Evolutionary conservation across 1,140 invertebrate species (phyloP).

Genomic region (Drosophila ambigua): DNA sequence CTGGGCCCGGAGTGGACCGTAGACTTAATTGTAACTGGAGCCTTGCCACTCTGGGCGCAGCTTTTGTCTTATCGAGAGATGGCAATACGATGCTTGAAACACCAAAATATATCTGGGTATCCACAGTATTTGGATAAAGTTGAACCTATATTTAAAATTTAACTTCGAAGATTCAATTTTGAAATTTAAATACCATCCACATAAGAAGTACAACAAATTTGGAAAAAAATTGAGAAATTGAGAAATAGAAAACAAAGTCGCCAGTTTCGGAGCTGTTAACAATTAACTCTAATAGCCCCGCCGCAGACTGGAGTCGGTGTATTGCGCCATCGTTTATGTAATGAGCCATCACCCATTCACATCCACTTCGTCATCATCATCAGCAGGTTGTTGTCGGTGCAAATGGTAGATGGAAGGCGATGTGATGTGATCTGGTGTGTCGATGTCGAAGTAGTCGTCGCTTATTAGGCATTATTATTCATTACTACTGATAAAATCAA

Average conservation of each 20-base stretch:
- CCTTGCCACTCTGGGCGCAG: too few species aligned
- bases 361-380: conserved; percentile 25
- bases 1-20: conserved; percentile 16
- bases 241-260: conserved; percentile 41
- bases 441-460: conserved; percentile 22
- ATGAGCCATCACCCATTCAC: conserved; percentile 50
- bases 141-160: too few species aligned
- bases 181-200: too few species aligned
- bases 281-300: conserved; percentile 51
- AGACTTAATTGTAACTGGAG: background rate
- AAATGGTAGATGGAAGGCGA: too few species aligned
- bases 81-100: too few species aligned
- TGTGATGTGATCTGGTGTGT: background rate
- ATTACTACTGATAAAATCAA: conserved; percentile 73
- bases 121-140: too few species aligned
- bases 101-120: too few species aligned
- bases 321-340: conserved; percentile 71
- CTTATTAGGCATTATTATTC: conserved; percentile 74
- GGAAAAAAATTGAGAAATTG: conserved; percentile 1
- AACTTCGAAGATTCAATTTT: too few species aligned
- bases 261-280: conserved; percentile 24
- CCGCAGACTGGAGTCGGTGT: conserved; percentile 24
- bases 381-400: conserved; percentile 15
- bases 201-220: too few species aligned
- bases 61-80: too few species aligned